Base-by-base conservation (phyloP, 1,140 invertebrate genomes). In the Pachyrhynchus sulphureomaculatus region DNA sequence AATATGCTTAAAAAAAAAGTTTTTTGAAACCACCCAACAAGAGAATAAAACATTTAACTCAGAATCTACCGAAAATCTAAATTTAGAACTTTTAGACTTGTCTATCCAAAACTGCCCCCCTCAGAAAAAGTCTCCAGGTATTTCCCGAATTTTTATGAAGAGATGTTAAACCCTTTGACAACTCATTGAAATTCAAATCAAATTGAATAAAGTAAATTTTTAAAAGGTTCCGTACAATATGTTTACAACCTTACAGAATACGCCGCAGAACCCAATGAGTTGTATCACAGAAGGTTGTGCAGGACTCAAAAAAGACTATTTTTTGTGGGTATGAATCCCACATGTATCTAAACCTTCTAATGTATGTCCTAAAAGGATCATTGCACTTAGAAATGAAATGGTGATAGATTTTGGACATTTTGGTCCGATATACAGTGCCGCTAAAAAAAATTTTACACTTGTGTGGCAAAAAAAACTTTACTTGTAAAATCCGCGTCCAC, bases 301-400 rank as follows among this genome's bases (percentile, higher is more conserved):
- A 77, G 77, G 18, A 78, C 78, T 6, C 68, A 72, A 5, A 95
- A 92, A 74, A 82, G 82, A 64, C 79, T 96, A 10, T 75, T 96
- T 37, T 92, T 93, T 70, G 79, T 96, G 41, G 93, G 93, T 2
- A 95, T 96, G 89, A 96, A 96, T 79, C 93, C 93, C 23, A 2
- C 70, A 77, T 37, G 85, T 96, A 15, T 76, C 72, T 0, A 88
- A 88, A 73, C 93, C 93, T 23, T 61, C 74, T 2, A 74, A 77
- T 29, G 86, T 91, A 73, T 88, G 93, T 75, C 82, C 85, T 0
- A 80, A 85, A 17, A 79, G 91, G 67, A 83, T 80, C 58, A 85
- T 12, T 95, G 91, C 75, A 80, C 72, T 10, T 83, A 86, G 60
- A 88, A 86, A 66, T 80, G 82, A 61, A 95, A 92, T 78, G 94